Percentiles rank a stretch among this genome's conserved stretches.
These are phyloP conservation scores for Carcina quercana DNA, from an alignment of 2,888 invertebrate species.

Conservation along the genomic window DNA sequence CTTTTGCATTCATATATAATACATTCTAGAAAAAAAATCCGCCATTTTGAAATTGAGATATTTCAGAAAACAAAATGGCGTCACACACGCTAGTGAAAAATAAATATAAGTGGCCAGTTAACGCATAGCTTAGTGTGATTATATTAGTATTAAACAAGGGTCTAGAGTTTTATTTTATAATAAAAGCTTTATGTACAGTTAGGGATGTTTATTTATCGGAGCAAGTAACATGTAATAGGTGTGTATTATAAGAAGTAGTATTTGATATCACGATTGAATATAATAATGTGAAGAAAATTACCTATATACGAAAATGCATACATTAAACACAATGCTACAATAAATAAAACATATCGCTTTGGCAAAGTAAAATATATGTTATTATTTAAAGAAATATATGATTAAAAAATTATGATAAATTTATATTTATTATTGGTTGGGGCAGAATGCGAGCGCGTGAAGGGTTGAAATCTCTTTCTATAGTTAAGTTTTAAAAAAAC, in stretches of 20 bases:
- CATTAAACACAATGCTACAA: slow-evolving; percentile 64
- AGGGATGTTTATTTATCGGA: slow-evolving; percentile 55
- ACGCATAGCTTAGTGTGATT: slow-evolving; percentile 63
- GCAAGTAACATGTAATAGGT: slow-evolving; percentile 54
- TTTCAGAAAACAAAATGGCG: slow-evolving; percentile 40
- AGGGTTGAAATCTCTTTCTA: slow-evolving; percentile 5
- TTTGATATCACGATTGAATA: slow-evolving; percentile 63
- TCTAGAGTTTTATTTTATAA: slow-evolving; percentile 69
- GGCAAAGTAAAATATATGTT: slow-evolving; percentile 46
- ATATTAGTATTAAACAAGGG: slow-evolving; percentile 46
- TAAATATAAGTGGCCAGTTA: slow-evolving; percentile 46
- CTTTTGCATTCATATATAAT: slow-evolving; percentile 34
- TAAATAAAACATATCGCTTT: slow-evolving; percentile 72
- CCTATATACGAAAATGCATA: slow-evolving; percentile 46
- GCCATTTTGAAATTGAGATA: slow-evolving; percentile 39
- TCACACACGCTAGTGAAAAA: slow-evolving; percentile 34
- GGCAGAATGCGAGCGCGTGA: slow-evolving; percentile 11
- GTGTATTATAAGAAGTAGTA: slow-evolving; percentile 66
- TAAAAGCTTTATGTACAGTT: slow-evolving; percentile 70
- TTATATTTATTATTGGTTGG: slow-evolving; percentile 10
- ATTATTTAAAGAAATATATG: slow-evolving; percentile 40
- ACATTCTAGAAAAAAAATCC: slow-evolving; percentile 32
- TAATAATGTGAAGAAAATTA: slow-evolving; percentile 36
- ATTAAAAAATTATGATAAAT: slow-evolving; percentile 9
- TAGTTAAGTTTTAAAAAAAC: slow-evolving; percentile 9